phyloP scores from a whole-genome alignment of 2,888 invertebrate species.

The Brachycybe producta region DNA sequence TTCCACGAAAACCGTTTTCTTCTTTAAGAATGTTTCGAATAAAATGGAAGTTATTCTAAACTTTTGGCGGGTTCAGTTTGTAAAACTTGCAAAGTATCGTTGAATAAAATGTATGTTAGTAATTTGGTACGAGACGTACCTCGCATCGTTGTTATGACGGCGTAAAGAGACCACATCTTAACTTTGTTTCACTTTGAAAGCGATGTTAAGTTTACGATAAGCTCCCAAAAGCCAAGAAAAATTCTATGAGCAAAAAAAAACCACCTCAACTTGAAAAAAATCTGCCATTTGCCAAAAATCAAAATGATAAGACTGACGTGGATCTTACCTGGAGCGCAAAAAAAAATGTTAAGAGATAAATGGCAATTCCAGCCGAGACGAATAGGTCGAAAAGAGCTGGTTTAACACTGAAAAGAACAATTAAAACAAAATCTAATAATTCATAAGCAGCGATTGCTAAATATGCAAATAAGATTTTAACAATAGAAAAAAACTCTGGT shows the following conservation, averaged over 20 bases:
- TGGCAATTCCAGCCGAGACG: constrained; percentile 67
- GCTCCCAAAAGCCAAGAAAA: constrained; percentile 9
- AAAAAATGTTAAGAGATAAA: constrained; percentile 75
- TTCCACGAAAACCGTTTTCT: too few species aligned
- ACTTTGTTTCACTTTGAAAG: constrained; percentile 12
- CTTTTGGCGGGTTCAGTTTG: too few species aligned
- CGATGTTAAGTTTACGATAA: not conserved
- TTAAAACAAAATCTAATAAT: not conserved
- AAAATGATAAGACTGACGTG: not conserved
- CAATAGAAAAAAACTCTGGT: too few species aligned
- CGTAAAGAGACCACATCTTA: not conserved
- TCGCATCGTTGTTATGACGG: not conserved
- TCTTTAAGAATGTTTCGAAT: not conserved
- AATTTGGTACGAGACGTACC: not conserved
- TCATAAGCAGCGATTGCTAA: not conserved
- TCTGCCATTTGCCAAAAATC: not conserved
- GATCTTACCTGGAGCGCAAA: constrained; percentile 43
- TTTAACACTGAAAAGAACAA: constrained; percentile 62
- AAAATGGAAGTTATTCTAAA: not conserved
- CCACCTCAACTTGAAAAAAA: not conserved
- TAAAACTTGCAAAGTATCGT: too few species aligned
- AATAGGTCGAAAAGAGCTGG: constrained; percentile 96
- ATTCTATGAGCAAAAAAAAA: not conserved
- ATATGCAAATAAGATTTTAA: not conserved
- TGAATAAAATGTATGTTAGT: too few species aligned